A percentile compares a stretch with the other conserved stretches of the same genome.
phyloP scores from a whole-genome alignment of 1,140 invertebrate genomes.

The Diachasma alloeum region DNA sequence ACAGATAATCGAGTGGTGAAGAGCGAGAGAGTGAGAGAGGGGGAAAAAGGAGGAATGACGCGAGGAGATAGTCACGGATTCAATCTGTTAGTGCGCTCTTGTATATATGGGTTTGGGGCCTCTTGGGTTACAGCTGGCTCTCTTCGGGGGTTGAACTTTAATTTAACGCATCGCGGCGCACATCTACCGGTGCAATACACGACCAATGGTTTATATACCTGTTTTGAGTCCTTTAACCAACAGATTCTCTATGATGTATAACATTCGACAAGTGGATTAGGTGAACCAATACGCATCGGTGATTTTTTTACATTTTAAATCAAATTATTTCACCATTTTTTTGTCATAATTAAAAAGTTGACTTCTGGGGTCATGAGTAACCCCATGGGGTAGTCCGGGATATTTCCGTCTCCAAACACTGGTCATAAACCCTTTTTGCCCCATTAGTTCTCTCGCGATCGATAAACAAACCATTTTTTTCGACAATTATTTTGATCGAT shows the following conservation, averaged over 20 bases:
- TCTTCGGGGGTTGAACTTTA: slow-evolving; percentile 53
- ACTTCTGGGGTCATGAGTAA: no score
- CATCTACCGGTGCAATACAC: slow-evolving; percentile 42
- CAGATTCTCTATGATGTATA: slow-evolving; percentile 4
- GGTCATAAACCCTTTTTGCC: no score
- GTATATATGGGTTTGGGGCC: slow-evolving; percentile 8
- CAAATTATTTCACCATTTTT: not conserved
- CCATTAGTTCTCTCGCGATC: no score
- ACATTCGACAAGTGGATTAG: not conserved
- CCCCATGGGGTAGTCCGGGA: no score
- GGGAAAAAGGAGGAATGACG: slow-evolving; percentile 11
- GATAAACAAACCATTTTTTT: no score
- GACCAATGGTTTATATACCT: slow-evolving; percentile 13
- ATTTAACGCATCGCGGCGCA: slow-evolving; percentile 60
- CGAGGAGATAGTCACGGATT: slow-evolving; percentile 30
- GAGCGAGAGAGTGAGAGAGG: not conserved
- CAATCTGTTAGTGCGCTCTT: slow-evolving; percentile 21
- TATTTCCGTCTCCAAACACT: no score
- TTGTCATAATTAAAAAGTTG: no score
- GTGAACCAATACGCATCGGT: not conserved
- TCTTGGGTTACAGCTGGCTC: slow-evolving; percentile 13
- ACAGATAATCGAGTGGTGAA: not conserved
- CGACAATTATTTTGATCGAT: no score
- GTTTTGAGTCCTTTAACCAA: slow-evolving; percentile 5
- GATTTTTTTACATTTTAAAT: not conserved